These are phyloP conservation scores for Plectrocnemia conspersa DNA, from an alignment of 1,140 invertebrate genomes.

Conservation along the genomic window DNA sequence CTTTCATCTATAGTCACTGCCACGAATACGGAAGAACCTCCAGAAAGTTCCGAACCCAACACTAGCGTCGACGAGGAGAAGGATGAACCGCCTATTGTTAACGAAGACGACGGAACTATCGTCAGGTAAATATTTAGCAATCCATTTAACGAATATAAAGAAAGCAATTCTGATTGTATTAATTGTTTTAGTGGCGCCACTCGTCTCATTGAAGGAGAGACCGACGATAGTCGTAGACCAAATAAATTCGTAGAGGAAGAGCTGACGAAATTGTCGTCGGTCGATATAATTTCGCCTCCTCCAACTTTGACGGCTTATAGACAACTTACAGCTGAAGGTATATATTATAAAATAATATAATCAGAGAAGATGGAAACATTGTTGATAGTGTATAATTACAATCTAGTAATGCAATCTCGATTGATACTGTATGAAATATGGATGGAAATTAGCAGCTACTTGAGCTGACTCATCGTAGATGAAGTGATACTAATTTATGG, in stretches of 20 bases:
- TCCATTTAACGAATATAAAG: background rate
- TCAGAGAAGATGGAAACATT: too few relatives aligned
- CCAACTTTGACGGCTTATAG: slow-evolving; percentile 18
- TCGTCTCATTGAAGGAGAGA: slow-evolving; percentile 18
- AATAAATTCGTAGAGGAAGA: background rate
- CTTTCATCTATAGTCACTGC: background rate
- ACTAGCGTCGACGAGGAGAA: slow-evolving; percentile 9
- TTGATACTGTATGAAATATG: too few relatives aligned
- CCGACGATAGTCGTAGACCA: slow-evolving; percentile 10
- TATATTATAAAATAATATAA: too few relatives aligned
- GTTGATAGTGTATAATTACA: too few relatives aligned
- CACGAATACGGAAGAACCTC: background rate
- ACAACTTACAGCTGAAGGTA: slow-evolving; percentile 29
- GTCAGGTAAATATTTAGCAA: slow-evolving; percentile 21
- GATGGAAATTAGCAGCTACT: too few relatives aligned
- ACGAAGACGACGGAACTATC: slow-evolving; percentile 31
- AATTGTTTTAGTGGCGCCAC: slow-evolving; percentile 29
- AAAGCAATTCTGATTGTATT: background rate
- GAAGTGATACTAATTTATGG: background rate
- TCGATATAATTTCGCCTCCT: slow-evolving; percentile 21
- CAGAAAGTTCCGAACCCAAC: slow-evolving; percentile 4
- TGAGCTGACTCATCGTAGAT: too few relatives aligned
- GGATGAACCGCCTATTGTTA: slow-evolving; percentile 9
- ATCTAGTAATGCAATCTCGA: too few relatives aligned
- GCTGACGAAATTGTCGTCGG: slow-evolving; percentile 8